A percentile compares a stretch with the other conserved stretches of the same genome.
phyloP scores from a whole-genome alignment of 2,888 invertebrate genomes.

The Drosophila colorata region DNA sequence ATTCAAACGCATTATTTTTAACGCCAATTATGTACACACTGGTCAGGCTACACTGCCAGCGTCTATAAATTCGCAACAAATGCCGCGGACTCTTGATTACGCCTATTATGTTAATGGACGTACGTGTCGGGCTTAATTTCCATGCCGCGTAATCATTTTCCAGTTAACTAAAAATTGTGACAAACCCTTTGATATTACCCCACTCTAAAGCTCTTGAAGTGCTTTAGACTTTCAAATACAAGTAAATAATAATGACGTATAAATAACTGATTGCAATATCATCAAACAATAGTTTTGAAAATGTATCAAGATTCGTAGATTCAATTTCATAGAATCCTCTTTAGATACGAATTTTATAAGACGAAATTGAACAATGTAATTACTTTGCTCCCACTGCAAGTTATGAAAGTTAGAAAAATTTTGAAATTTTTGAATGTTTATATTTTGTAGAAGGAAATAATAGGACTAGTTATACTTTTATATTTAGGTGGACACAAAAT shows the following conservation, averaged over 20 bases:
- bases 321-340: no score
- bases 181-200: slow-evolving; percentile 6
- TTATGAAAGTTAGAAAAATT: no score
- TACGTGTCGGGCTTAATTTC: slow-evolving; percentile 59
- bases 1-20: slow-evolving; percentile 77
- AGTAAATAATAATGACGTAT: background rate
- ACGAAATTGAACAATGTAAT: no score
- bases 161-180: slow-evolving; percentile 29
- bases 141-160: slow-evolving; percentile 52
- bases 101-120: slow-evolving; percentile 72
- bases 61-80: slow-evolving; percentile 73
- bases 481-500: no score
- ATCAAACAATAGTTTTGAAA: background rate
- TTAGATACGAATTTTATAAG: no score
- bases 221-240: background rate
- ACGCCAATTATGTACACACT: slow-evolving; percentile 66
- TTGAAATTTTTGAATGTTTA: no score
- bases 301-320: no score
- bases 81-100: slow-evolving; percentile 66
- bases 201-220: slow-evolving; percentile 19
- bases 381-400: no score
- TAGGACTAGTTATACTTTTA: no score
- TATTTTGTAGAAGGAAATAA: no score
- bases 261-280: background rate
- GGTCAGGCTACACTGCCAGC: slow-evolving; percentile 26